A percentile compares a stretch with the other conserved stretches of the same genome.
phyloP scores from a whole-genome alignment of 2,797 vertebrate genomes.

The Lepus townsendii region DNA sequence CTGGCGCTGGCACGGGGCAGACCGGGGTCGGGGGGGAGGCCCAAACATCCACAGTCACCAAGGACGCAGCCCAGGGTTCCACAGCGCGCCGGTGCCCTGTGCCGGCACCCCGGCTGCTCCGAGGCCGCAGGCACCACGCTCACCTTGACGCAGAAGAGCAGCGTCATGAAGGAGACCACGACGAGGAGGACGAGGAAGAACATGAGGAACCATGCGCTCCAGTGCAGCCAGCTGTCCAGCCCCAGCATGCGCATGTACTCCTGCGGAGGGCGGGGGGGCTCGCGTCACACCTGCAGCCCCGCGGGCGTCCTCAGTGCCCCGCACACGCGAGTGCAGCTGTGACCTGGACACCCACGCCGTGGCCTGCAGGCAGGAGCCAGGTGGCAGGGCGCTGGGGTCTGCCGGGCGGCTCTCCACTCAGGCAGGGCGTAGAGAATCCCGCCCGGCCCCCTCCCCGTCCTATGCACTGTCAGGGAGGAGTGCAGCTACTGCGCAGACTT shows the following conservation, averaged over 20 bases:
- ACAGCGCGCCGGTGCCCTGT: too few species aligned
- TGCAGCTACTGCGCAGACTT: too few species aligned
- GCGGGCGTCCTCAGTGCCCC: too few species aligned
- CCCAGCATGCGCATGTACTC: conserved; percentile 99
- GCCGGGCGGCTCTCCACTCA: too few species aligned
- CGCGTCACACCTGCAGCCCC: background rate
- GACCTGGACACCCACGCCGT: background rate
- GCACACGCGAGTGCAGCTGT: too few species aligned
- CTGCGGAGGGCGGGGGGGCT: conserved; percentile 84
- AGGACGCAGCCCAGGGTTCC: background rate
- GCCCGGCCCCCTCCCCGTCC: too few species aligned
- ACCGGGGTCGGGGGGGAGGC: background rate
- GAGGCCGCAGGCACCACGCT: conserved; percentile 64
- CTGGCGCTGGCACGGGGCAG: background rate
- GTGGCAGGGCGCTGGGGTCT: background rate
- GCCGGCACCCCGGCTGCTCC: too few species aligned
- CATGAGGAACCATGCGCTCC: conserved; percentile 98
- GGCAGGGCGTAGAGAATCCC: too few species aligned
- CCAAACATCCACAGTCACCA: background rate
- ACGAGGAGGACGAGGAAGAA: conserved; percentile 96
- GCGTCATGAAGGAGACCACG: conserved; percentile 94
- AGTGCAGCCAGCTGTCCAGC: conserved; percentile 98
- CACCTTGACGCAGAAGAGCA: conserved; percentile 96
- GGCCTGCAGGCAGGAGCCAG: background rate
- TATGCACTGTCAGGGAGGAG: too few species aligned